Percentiles rank a stretch among this genome's conserved stretches.
Evolutionary conservation across 2,888 invertebrate species (phyloP).

Genomic region (Nipponacmea schrenckii): DNA sequence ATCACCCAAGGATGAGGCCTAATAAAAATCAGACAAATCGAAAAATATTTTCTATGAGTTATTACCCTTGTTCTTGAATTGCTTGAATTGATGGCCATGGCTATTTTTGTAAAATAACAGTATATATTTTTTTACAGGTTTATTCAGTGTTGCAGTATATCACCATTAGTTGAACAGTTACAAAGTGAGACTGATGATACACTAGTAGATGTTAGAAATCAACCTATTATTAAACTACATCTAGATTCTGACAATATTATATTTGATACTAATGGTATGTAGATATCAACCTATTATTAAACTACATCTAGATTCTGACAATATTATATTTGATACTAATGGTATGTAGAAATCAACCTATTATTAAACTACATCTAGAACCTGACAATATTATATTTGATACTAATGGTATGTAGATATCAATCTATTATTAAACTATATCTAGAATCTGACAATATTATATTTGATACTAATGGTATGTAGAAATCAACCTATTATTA

Average conservation of each 20-base stretch:
- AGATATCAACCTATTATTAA: constrained; percentile 1
- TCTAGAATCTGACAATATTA: background rate
- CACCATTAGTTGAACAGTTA: constrained; percentile 37
- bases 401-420: background rate
- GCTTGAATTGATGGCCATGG: too few relatives aligned
- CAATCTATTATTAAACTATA: background rate
- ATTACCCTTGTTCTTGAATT: too few relatives aligned
- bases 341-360: background rate
- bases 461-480: background rate
- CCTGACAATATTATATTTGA: background rate
- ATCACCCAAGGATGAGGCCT: too few relatives aligned
- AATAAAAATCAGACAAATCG: too few relatives aligned
- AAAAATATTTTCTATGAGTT: too few relatives aligned
- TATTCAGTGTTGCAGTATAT: constrained; percentile 51
- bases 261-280: constrained; percentile 12
- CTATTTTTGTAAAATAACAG: background rate
- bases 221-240: background rate
- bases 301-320: background rate
- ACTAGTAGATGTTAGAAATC: background rate
- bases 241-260: too few relatives aligned
- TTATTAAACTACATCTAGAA: background rate
- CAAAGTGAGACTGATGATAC: constrained; percentile 17
- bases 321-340: background rate
- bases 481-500: constrained; percentile 28
- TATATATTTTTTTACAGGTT: constrained; percentile 37